Base-by-base conservation (phyloP, 1,140 invertebrate genomes). In the Aphidius gifuensis region DNA sequence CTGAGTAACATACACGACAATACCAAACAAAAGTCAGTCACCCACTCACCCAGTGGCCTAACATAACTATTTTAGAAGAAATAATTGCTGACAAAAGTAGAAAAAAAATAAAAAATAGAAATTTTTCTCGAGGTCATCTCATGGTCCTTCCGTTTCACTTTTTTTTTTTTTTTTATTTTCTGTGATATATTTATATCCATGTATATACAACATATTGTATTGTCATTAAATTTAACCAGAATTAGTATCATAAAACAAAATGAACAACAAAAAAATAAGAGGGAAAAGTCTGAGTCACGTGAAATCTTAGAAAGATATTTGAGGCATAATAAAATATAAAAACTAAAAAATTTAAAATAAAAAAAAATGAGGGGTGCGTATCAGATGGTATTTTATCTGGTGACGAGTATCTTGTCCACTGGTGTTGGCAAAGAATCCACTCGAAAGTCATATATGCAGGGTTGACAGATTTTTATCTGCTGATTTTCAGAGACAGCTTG, bases 401-500 rank as follows among this genome's bases (percentile, higher is more conserved):
- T 65, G 66, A 68, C 64, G 66, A 63, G 66, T 74, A 74, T 78
- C 76, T 78, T 68, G 67, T 70, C 63, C 65, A 61, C 61, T 45
- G 67, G 69, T 66, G 72, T 73, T 73, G 72, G 70, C 64, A 49
- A 65, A 57, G 61, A 65, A 64, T 62, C 58, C 32, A 39, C 50
- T 58, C 9, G 51, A 47, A 32, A 32, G 23, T 32, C 23, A 32
- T 32, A 54, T 42, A 47, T 11, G 40, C 32, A 58, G 60, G 56
- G 60, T 62, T 74, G 75, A 77, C 74, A 77, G 76, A 78, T 78
- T 64, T 58, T 77, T 77, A 78, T 78, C 76, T 62, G 64, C 38
- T 64, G 61, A 63, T 66, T 55, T 63, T 51, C 64, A 66, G 71
- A 78, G 75, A 77, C 76, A 70, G 69, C 69, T 71, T 66, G 76